Evolutionary conservation across 2,888 invertebrate genomes (phyloP).

Genomic region (Invenusta paracnida): DNA sequence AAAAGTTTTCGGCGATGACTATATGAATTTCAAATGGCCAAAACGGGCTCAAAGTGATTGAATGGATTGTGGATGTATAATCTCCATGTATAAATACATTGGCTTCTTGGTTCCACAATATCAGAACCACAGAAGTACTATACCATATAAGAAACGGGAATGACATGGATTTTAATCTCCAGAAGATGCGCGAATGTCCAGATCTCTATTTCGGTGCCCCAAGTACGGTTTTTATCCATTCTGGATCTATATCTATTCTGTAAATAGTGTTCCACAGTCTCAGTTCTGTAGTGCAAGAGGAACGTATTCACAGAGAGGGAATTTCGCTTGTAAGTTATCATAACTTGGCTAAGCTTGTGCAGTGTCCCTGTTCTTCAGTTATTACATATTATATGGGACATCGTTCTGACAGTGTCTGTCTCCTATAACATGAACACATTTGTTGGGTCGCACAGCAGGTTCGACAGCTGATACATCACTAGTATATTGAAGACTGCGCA

Average conservation of each 20-base stretch:
- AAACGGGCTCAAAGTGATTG: not conserved
- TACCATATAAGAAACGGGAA: not conserved
- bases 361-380: not conserved
- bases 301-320: not conserved
- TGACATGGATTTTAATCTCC: not conserved
- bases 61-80: not conserved
- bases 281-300: not conserved
- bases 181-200: not conserved
- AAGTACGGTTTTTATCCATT: not conserved
- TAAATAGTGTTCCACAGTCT: not conserved
- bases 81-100: not conserved
- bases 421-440: not conserved
- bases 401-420: not conserved
- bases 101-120: not conserved
- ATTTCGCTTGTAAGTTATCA: not conserved
- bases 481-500: not conserved
- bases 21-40: not conserved
- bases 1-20: too few relatives aligned
- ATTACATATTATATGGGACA: not conserved
- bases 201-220: not conserved
- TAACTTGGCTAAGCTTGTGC: not conserved
- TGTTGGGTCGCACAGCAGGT: not conserved
- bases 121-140: not conserved
- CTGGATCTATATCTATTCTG: not conserved
- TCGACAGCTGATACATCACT: not conserved